phyloP scores from a whole-genome alignment of 2,888 invertebrate genomes.

The Polymixis flavicincta region DNA sequence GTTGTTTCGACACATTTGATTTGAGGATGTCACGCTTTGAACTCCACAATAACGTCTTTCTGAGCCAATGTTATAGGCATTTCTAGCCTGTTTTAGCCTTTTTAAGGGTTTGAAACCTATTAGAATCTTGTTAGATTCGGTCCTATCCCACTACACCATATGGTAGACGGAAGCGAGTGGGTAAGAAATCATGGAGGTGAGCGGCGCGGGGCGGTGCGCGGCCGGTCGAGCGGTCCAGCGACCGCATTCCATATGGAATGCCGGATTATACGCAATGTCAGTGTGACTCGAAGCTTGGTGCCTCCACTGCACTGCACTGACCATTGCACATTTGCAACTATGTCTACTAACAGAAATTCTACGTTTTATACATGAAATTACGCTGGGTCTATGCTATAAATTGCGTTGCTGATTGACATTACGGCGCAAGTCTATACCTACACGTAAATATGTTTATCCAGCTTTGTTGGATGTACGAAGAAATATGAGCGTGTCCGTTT shows the following conservation, averaged over 20 bases:
- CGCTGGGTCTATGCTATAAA: conserved; percentile 40
- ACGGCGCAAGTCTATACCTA: conserved; percentile 75
- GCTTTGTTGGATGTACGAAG: conserved; percentile 55
- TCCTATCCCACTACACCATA: conserved; percentile 86
- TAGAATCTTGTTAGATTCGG: conserved; percentile 83
- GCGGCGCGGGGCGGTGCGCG: conserved; percentile 82
- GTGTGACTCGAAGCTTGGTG: conserved; percentile 82
- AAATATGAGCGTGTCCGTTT: conserved; percentile 45
- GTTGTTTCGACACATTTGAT: conserved; percentile 48
- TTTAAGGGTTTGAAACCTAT: conserved; percentile 59
- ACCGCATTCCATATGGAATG: conserved; percentile 90
- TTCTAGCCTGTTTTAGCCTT: conserved; percentile 3
- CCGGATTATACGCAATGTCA: conserved; percentile 90
- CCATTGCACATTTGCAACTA: conserved; percentile 77
- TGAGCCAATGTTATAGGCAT: conserved; percentile 12
- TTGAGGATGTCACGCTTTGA: conserved; percentile 34
- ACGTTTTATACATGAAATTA: conserved; percentile 40
- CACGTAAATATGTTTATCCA: conserved; percentile 56
- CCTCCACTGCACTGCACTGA: conserved; percentile 71
- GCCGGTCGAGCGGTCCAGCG: conserved; percentile 84
- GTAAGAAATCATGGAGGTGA: conserved; percentile 87
- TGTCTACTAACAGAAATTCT: conserved; percentile 56
- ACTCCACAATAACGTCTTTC: conserved; percentile 24
- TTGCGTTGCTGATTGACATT: conserved; percentile 69
- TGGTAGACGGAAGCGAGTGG: conserved; percentile 86